phyloP scores from a whole-genome alignment of 2,888 invertebrate species.

The Patella caerulea region DNA sequence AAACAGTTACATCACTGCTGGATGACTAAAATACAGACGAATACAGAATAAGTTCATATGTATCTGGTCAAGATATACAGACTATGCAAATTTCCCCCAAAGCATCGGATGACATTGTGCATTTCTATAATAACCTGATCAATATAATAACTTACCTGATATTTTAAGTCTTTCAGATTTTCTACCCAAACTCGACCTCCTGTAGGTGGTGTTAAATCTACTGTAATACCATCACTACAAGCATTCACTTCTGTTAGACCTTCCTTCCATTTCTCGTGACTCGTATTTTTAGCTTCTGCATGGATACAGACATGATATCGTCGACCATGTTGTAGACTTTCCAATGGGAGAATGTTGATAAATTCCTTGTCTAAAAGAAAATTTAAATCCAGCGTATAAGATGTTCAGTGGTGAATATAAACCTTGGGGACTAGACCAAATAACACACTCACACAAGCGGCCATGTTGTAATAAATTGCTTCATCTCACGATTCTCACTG shows the following conservation, averaged over 20 bases:
- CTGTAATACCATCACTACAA: conserved; percentile 54
- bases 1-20: conserved; percentile 7
- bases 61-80: no score
- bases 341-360: neutral
- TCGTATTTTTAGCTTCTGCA: conserved; percentile 35
- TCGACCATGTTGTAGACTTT: conserved; percentile 28
- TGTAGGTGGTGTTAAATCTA: conserved; percentile 44
- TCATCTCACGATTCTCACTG: no score
- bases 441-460: no score
- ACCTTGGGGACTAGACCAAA: no score
- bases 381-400: neutral
- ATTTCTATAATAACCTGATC: no score
- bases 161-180: conserved; percentile 14
- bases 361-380: neutral
- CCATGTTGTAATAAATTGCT: no score
- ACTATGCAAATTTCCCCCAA: no score
- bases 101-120: no score
- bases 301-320: conserved; percentile 44
- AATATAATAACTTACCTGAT: conserved; percentile 7
- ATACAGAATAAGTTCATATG: neutral
- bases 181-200: conserved; percentile 41
- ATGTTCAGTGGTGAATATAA: no score
- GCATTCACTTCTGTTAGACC: conserved; percentile 37
- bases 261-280: conserved; percentile 43
- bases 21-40: conserved; percentile 1